Evolutionary conservation across 2,797 vertebrate genomes (phyloP).

Genomic region (Sebastes trivittatus): DNA sequence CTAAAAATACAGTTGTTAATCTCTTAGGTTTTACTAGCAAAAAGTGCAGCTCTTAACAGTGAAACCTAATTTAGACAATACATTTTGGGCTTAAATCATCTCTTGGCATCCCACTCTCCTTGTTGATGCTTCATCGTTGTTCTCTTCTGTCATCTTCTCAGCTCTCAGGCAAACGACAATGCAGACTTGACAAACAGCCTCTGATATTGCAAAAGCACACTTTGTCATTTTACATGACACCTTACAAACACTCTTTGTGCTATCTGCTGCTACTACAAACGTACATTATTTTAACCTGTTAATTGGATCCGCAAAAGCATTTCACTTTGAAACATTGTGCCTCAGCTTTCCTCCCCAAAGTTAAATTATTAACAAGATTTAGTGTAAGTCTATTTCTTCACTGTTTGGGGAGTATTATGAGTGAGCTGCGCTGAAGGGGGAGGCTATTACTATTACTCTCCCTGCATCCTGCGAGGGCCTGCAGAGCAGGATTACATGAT

Average conservation of each 20-base stretch:
- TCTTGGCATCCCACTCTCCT: background rate
- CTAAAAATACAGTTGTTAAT: slow-evolving; percentile 1
- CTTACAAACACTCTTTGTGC: slow-evolving; percentile 26
- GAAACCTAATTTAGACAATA: background rate
- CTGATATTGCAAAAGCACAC: slow-evolving; percentile 30
- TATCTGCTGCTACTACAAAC: slow-evolving; percentile 25
- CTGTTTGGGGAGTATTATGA: slow-evolving; percentile 55
- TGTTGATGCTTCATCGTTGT: slow-evolving; percentile 14
- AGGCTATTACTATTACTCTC: slow-evolving; percentile 60
- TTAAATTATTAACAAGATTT: slow-evolving; percentile 71
- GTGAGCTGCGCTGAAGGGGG: slow-evolving; percentile 48
- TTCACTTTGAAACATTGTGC: slow-evolving; percentile 56
- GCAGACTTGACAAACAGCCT: slow-evolving; percentile 28
- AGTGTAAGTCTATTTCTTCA: slow-evolving; percentile 41
- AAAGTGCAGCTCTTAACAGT: background rate
- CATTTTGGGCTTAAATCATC: slow-evolving; percentile 14
- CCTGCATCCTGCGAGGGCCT: slow-evolving; percentile 30
- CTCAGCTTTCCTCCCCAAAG: slow-evolving; percentile 27
- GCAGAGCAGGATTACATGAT: slow-evolving; percentile 48
- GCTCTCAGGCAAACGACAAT: slow-evolving; percentile 16
- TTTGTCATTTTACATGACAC: slow-evolving; percentile 43
- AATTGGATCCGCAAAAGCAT: slow-evolving; percentile 44
- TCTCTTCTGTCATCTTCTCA: slow-evolving; percentile 1
- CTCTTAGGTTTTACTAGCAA: background rate
- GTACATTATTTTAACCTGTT: slow-evolving; percentile 46